Conservation (phyloP, 1,140 invertebrate genomes). For the Euura saliciscinereae region DNA sequence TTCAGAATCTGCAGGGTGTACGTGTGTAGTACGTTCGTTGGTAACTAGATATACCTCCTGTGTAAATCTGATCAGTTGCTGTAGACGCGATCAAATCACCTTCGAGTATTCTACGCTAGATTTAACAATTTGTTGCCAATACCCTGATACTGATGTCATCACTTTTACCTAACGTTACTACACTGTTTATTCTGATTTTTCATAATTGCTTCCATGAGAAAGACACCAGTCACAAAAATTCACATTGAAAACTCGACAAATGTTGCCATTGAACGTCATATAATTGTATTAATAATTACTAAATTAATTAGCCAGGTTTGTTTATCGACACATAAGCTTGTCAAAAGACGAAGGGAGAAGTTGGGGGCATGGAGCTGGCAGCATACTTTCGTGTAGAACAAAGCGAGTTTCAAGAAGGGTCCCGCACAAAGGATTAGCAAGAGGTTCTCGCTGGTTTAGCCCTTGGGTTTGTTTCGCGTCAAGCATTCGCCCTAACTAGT, state of each 20-base stretch:
- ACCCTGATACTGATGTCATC: too few species aligned
- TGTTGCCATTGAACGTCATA: too few species aligned
- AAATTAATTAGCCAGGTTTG: slow-evolving; percentile 25
- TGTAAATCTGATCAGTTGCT: neutral
- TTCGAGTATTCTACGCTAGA: neutral
- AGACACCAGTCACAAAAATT: too few species aligned
- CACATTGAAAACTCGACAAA: too few species aligned
- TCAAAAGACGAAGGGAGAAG: slow-evolving; percentile 26
- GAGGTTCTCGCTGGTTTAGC: slow-evolving; percentile 4
- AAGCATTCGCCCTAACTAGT: slow-evolving; percentile 1
- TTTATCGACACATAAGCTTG: slow-evolving; percentile 27
- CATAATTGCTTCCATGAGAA: too few species aligned
- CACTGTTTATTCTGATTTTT: too few species aligned
- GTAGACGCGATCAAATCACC: neutral
- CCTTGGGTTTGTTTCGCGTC: slow-evolving; percentile 1
- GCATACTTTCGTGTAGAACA: slow-evolving; percentile 21
- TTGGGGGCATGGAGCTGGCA: neutral
- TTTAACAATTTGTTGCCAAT: neutral
- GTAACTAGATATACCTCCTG: neutral
- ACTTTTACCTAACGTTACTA: too few species aligned
- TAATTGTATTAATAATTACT: too few species aligned
- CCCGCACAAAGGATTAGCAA: slow-evolving; percentile 19
- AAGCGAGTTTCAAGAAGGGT: slow-evolving; percentile 27
- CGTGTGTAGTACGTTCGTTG: too few species aligned
- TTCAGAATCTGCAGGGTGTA: too few species aligned